A percentile compares a stretch with the other conserved stretches of the same genome.
Evolutionary conservation across 2,113 vertebrate genomes (phyloP).

Genomic region (Hemiscyllium ocellatum): DNA sequence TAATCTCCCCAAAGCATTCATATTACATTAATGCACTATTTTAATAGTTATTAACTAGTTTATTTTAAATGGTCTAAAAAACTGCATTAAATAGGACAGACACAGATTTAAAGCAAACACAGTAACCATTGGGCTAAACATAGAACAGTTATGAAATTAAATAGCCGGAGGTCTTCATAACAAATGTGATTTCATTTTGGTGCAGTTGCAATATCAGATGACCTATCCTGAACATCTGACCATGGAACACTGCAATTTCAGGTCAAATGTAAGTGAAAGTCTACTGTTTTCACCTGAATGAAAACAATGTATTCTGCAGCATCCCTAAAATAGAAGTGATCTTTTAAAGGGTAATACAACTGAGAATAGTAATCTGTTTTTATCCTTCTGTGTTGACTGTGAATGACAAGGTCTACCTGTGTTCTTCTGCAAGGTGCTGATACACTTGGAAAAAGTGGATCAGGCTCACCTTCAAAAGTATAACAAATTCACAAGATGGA

Average conservation of each 20-base stretch:
- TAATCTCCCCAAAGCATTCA: slow-evolving; percentile 21
- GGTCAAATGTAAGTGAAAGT: slow-evolving; percentile 14
- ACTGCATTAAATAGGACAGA: slow-evolving; percentile 9
- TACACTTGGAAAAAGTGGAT: slow-evolving; percentile 30
- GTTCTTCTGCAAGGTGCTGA: slow-evolving; percentile 4
- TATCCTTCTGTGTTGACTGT: neutral
- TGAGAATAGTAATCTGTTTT: slow-evolving; percentile 19
- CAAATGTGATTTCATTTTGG: neutral
- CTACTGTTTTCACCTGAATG: neutral
- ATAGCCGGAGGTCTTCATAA: neutral
- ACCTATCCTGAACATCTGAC: neutral
- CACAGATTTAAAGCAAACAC: neutral
- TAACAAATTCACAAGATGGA: neutral
- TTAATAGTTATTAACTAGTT: slow-evolving; percentile 26
- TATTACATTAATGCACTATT: slow-evolving; percentile 11
- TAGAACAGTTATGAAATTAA: neutral
- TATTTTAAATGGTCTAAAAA: slow-evolving; percentile 3
- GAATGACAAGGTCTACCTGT: slow-evolving; percentile 32
- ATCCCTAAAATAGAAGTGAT: slow-evolving; percentile 17
- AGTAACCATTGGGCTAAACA: neutral
- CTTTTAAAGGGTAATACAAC: slow-evolving; percentile 17
- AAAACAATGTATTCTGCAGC: neutral
- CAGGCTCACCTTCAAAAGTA: slow-evolving; percentile 16
- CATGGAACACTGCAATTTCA: neutral
- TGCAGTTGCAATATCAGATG: neutral